phyloP scores from a whole-genome alignment of 64 coral and sea anemone species.

The Exaiptasia diaphana region DNA sequence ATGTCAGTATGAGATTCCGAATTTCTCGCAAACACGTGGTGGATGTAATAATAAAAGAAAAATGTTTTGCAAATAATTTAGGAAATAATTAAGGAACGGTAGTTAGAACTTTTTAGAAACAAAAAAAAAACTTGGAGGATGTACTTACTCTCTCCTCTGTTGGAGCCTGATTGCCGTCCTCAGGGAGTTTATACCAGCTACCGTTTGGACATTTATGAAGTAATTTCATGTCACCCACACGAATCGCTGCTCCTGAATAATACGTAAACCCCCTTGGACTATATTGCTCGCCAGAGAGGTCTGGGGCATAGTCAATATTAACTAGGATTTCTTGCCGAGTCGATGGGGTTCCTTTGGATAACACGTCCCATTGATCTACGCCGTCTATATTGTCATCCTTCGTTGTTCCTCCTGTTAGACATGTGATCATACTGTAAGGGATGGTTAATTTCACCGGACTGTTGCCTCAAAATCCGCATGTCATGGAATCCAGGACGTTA shows the following conservation, averaged over 20 bases:
- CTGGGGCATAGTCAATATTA: neutral
- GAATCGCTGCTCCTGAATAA: neutral
- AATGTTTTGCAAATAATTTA: no score
- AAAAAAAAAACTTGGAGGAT: no score
- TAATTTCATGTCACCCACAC: constrained; percentile 7
- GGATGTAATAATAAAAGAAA: no score
- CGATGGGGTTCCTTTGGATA: neutral
- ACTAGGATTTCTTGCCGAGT: neutral
- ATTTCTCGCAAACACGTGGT: no score
- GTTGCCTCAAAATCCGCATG: no score
- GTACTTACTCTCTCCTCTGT: neutral
- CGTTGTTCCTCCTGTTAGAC: neutral
- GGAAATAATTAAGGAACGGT: no score
- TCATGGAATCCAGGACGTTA: no score
- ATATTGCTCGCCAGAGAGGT: neutral
- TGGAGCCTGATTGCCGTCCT: neutral
- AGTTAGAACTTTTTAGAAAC: no score
- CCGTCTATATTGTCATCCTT: neutral
- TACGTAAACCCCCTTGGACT: neutral
- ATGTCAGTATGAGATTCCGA: no score
- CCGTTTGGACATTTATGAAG: neutral
- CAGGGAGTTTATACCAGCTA: constrained; percentile 1
- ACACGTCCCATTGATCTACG: neutral
- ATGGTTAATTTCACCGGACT: no score
- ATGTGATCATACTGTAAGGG: no score